Percentiles rank a stretch among this genome's conserved stretches.
Evolutionary conservation across 2,888 invertebrate species (phyloP).

Genomic region (Miltochrista miniata): DNA sequence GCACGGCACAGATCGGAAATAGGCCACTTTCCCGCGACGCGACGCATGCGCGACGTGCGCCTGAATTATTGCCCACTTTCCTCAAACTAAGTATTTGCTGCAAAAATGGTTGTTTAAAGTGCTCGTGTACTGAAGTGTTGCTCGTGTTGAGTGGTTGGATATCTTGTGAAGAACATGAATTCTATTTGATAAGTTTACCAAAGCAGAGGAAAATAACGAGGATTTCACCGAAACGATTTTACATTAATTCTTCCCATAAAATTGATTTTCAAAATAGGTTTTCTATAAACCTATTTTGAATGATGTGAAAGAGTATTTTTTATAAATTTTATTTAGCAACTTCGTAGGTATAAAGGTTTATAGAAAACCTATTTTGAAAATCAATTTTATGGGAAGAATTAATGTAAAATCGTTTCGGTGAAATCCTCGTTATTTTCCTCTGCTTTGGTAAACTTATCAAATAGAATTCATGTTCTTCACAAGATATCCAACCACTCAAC

Average conservation of each 20-base stretch:
- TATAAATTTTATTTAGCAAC: too few relatives aligned
- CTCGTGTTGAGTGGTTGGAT: constrained; percentile 3
- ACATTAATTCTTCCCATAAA: too few relatives aligned
- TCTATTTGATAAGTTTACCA: constrained; percentile 4
- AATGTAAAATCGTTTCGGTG: too few relatives aligned
- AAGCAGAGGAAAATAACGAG: too few relatives aligned
- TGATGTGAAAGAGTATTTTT: too few relatives aligned
- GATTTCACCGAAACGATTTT: too few relatives aligned
- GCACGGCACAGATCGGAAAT: constrained; percentile 23
- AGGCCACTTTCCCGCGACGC: constrained; percentile 13
- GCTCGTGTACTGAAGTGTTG: constrained; percentile 2
- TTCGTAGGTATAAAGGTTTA: too few relatives aligned
- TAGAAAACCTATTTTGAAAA: too few relatives aligned
- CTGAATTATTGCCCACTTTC: constrained; percentile 33
- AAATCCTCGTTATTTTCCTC: too few relatives aligned
- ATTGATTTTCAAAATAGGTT: too few relatives aligned
- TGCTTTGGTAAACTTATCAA: constrained; percentile 2
- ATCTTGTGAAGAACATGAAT: constrained; percentile 3
- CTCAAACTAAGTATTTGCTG: constrained; percentile 36
- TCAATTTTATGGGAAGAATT: too few relatives aligned
- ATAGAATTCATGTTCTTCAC: constrained; percentile 7
- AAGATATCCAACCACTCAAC: constrained; percentile 1
- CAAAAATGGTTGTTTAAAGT: constrained; percentile 32
- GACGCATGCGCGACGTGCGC: constrained; percentile 29
- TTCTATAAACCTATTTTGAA: too few relatives aligned